Percentiles rank a stretch among this genome's conserved stretches.
These are phyloP conservation scores for Ciconia maguari DNA, from an alignment of 2,113 vertebrate genomes.

Conservation along the genomic window DNA sequence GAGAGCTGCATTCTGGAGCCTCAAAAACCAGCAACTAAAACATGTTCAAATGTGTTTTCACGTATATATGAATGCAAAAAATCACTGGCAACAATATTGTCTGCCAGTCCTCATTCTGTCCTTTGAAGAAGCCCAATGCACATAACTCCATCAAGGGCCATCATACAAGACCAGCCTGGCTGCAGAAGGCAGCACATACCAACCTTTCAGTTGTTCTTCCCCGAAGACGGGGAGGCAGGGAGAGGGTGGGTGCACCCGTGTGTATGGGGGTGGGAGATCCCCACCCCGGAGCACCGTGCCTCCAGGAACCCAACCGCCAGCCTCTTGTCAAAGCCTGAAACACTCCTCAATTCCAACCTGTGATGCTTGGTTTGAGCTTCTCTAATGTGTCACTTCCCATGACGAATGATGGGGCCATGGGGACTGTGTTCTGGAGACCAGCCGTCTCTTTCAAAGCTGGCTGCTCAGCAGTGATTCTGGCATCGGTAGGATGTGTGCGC, in stretches of 20 bases:
- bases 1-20: background rate
- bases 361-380: background rate
- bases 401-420: background rate
- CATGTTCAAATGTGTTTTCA: background rate
- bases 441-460: background rate
- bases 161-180: background rate
- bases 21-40: background rate
- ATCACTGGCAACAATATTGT: background rate
- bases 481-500: fast-evolving
- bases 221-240: background rate
- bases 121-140: background rate
- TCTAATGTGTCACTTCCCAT: background rate
- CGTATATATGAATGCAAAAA: background rate
- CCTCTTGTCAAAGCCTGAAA: background rate
- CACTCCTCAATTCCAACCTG: background rate
- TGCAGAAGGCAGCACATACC: background rate
- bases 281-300: background rate
- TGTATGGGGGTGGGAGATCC: background rate
- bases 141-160: background rate
- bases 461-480: background rate
- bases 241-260: background rate
- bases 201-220: background rate
- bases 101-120: background rate
- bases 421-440: background rate
- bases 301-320: background rate